Percentiles rank a stretch among this genome's conserved stretches.
These are phyloP conservation scores for Drosophila tripunctata DNA, from an alignment of 2,888 invertebrate genomes.

Conservation along the genomic window DNA sequence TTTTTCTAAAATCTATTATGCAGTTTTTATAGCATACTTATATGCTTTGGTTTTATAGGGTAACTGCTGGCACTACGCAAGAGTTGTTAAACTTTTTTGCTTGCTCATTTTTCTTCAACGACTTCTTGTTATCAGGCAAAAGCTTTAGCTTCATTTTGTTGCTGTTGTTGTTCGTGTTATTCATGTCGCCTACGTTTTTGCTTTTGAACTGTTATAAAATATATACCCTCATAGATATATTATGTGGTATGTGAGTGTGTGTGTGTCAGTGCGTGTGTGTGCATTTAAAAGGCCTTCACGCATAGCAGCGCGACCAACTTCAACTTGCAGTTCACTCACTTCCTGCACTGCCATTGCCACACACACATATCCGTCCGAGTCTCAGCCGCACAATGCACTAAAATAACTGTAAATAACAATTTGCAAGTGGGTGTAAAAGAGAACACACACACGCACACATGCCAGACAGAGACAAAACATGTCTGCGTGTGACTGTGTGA, in stretches of 20 bases:
- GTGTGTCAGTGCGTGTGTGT: slow-evolving; percentile 4
- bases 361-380: slow-evolving; percentile 51
- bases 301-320: slow-evolving; percentile 16
- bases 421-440: slow-evolving; percentile 72
- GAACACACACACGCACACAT: slow-evolving; percentile 57
- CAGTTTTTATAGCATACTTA: background rate
- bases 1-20: background rate
- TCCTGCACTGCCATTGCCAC: slow-evolving; percentile 30
- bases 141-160: slow-evolving; percentile 6
- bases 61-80: too few species aligned
- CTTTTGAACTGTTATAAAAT: slow-evolving; percentile 58
- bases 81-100: background rate
- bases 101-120: slow-evolving; percentile 19
- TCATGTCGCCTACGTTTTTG: slow-evolving; percentile 46
- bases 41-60: slow-evolving; percentile 7
- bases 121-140: slow-evolving; percentile 47
- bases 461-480: slow-evolving; percentile 32
- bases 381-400: slow-evolving; percentile 66
- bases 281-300: slow-evolving; percentile 42
- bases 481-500: background rate
- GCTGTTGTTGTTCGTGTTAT: slow-evolving; percentile 33
- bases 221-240: slow-evolving; percentile 4
- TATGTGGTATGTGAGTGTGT: background rate
- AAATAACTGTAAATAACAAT: slow-evolving; percentile 80
- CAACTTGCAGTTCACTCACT: slow-evolving; percentile 40